phyloP scores from a whole-genome alignment of 2,113 vertebrate genomes.

The Nematolebias whitei region DNA sequence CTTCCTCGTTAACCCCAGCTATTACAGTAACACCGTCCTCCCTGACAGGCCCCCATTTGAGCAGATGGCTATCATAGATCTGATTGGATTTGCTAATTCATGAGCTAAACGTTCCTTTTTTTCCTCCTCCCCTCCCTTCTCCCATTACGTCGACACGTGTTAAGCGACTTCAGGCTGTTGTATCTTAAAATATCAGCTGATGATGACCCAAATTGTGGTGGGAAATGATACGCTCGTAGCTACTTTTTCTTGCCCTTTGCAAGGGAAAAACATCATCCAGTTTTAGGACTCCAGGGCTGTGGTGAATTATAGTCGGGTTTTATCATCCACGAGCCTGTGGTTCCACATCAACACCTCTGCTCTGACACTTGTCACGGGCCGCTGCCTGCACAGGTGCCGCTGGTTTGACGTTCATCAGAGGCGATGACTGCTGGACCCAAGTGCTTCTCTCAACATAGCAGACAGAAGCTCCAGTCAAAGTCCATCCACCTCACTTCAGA shows the following conservation, averaged over 20 bases:
- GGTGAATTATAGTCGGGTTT: not conserved
- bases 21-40: slow-evolving; percentile 34
- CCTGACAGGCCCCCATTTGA: slow-evolving; percentile 11
- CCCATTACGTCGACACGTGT: slow-evolving; percentile 24
- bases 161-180: slow-evolving; percentile 48
- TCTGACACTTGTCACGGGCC: slow-evolving; percentile 8
- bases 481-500: not conserved
- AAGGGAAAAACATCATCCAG: not conserved
- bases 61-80: slow-evolving; percentile 36
- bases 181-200: slow-evolving; percentile 47
- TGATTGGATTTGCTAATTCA: slow-evolving; percentile 57
- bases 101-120: slow-evolving; percentile 13
- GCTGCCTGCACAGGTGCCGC: slow-evolving; percentile 21
- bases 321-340: not conserved
- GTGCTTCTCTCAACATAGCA: slow-evolving; percentile 9
- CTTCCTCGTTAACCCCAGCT: slow-evolving; percentile 46
- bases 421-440: slow-evolving; percentile 5
- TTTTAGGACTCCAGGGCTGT: not conserved
- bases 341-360: slow-evolving; percentile 29
- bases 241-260: slow-evolving; percentile 6
- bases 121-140: not conserved
- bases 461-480: not conserved
- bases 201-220: slow-evolving; percentile 47
- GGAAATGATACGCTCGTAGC: slow-evolving; percentile 13
- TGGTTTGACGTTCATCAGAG: slow-evolving; percentile 32